A percentile compares a stretch with the other conserved stretches of the same genome.
phyloP scores from a whole-genome alignment of 2,797 vertebrate genomes.

The Alauda arvensis region DNA sequence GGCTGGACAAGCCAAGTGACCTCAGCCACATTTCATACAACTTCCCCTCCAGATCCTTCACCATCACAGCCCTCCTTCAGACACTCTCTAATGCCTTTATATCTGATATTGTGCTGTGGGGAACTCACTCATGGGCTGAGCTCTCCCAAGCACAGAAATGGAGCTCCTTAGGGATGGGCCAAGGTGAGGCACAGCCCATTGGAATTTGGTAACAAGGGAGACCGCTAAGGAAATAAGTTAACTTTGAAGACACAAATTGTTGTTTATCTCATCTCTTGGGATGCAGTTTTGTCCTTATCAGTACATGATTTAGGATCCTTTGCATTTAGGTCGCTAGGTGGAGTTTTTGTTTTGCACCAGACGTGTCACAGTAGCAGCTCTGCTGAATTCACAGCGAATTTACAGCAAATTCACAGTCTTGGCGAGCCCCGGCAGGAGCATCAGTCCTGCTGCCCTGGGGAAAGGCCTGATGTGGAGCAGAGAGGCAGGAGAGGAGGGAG shows the following conservation, averaged over 20 bases:
- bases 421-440: background rate
- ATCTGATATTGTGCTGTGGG: background rate
- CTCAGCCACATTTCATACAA: background rate
- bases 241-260: background rate
- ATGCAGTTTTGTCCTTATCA: background rate
- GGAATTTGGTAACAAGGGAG: background rate
- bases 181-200: background rate
- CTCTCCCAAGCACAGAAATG: background rate
- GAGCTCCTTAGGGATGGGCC: accelerated
- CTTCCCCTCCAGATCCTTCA: background rate
- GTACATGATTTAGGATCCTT: background rate
- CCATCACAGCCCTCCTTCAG: background rate
- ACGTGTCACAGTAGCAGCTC: background rate
- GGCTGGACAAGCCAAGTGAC: background rate
- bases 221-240: background rate
- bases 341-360: background rate
- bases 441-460: background rate
- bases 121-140: background rate
- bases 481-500: background rate
- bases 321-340: background rate
- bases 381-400: background rate
- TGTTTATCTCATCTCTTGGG: background rate
- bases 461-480: background rate
- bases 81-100: background rate
- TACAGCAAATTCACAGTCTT: background rate